These are phyloP conservation scores for Caenorhabditis uteleia DNA, from an alignment of 2,888 invertebrate genomes.

Conservation along the genomic window DNA sequence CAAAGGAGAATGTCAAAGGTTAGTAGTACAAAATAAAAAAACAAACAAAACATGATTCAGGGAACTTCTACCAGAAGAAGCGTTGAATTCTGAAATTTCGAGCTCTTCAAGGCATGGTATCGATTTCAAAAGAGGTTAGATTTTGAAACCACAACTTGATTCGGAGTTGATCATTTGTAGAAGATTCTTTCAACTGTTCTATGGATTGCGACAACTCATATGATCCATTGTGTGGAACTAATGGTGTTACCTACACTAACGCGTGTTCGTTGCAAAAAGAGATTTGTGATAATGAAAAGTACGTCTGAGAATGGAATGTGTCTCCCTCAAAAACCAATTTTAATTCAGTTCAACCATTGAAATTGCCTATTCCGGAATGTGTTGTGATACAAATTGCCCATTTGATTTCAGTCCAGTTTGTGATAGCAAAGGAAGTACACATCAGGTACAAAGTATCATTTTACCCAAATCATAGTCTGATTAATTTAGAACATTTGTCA, in stretches of 20 bases:
- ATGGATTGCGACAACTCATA: conserved; percentile 53
- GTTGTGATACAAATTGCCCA: conserved; percentile 46
- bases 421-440: conserved; percentile 46
- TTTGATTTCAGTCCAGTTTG: conserved; percentile 55
- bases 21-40: background rate
- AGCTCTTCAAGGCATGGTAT: conserved; percentile 9
- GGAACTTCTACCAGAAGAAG: background rate
- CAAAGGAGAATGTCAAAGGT: conserved; percentile 36
- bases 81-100: conserved; percentile 4
- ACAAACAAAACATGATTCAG: background rate
- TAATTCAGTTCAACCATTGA: conserved; percentile 20
- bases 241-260: conserved; percentile 60
- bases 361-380: conserved; percentile 47
- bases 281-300: conserved; percentile 32
- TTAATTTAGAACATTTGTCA: conserved; percentile 58
- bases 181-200: conserved; percentile 29
- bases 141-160: background rate
- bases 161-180: conserved; percentile 3
- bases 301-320: background rate
- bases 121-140: conserved; percentile 6
- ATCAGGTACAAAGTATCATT: conserved; percentile 29
- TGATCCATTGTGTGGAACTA: conserved; percentile 60
- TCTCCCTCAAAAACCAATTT: conserved; percentile 2
- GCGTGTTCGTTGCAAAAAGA: conserved; percentile 54
- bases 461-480: background rate